These are phyloP conservation scores for Ptychodera flava DNA, from an alignment of 35 echinoderm and acorn worm genomes.

Conservation along the genomic window DNA sequence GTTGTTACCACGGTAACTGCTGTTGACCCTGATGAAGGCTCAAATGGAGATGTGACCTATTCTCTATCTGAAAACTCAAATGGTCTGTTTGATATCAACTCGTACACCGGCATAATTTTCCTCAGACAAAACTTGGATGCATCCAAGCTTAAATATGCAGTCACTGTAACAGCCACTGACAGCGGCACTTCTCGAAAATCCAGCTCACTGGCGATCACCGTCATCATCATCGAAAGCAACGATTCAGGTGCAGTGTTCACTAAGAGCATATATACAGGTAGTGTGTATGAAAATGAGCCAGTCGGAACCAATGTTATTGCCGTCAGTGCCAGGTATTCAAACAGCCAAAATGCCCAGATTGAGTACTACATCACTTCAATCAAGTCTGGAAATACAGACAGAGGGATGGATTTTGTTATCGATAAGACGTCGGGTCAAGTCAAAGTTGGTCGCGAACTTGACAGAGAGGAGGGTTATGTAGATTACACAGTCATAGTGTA, in stretches of 20 bases:
- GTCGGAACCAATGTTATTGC: constrained; percentile 43
- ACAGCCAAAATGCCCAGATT: constrained; percentile 29
- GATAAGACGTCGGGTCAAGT: constrained; percentile 17
- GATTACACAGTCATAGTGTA: constrained; percentile 52
- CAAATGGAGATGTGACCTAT: constrained; percentile 68
- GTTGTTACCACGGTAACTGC: constrained; percentile 55
- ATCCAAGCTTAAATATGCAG: constrained; percentile 32
- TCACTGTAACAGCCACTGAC: constrained; percentile 51
- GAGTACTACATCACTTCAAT: constrained; percentile 84
- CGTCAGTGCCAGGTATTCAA: constrained; percentile 49
- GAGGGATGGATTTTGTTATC: constrained; percentile 48
- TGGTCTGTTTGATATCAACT: constrained; percentile 57
- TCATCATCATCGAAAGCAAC: constrained; percentile 49
- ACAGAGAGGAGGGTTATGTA: constrained; percentile 41
- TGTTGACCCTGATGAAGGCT: constrained; percentile 60
- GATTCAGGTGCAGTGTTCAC: constrained; percentile 52
- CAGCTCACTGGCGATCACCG: constrained; percentile 29
- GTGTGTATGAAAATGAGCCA: constrained; percentile 54
- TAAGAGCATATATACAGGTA: constrained; percentile 27
- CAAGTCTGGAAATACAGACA: constrained; percentile 17
- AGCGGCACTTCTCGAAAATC: constrained; percentile 26
- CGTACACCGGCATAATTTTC: constrained; percentile 44
- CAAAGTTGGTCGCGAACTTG: constrained; percentile 47
- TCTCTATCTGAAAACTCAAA: constrained; percentile 18
- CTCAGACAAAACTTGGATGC: constrained; percentile 13